Evolutionary conservation across 1,140 invertebrate genomes (phyloP), one percentile per base, ranked within the genome.

Genomic region (Psix sp.): DNA sequence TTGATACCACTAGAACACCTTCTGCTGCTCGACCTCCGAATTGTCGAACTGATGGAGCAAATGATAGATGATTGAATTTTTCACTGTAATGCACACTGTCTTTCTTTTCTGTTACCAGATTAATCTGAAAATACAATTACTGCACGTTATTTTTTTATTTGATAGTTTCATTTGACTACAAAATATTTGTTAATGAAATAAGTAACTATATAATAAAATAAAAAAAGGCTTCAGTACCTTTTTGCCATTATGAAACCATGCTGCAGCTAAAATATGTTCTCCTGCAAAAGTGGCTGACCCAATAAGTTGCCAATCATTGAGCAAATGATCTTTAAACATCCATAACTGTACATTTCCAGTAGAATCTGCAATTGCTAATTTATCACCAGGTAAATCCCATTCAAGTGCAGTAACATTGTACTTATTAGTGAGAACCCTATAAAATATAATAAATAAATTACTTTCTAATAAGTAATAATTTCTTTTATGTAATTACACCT

Each of bases 201-300:
- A 5, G 4, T n/a, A 29, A 29, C 21, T 24, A 29, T 7, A 10
- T 1, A 10, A 10, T 29, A 36, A 3, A 36, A 59, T 59, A 4
- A 36, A 66, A 83, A 35, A 35, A 11, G 2, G 13, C 13, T 35
- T 3, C 7, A 24, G 21, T 4, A 91, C 90, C 81, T 93, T 93
- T 70, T 94, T 92, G 0, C 94, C 94, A 81, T 94, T 94, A 84
- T 95, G 94, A 83, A 95, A 96, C 87, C 95, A 96, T 14, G 90
- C 90, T 1, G 91, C 92, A 33, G 91, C 89, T 31, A 96, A 89
- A 76, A 96, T 94, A 68, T 94, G 91, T 87, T 97, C 95, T 11
- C 94, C 93, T 83, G 86, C 66, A 82, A 93, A 91, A 42, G 63
- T 79, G 1, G 82, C 77, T 3, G 82, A 84, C 14, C 85, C 86